A percentile compares a stretch with the other conserved stretches of the same genome.
phyloP scores from a whole-genome alignment of 2,888 invertebrate genomes.

The Heliconius erato region DNA sequence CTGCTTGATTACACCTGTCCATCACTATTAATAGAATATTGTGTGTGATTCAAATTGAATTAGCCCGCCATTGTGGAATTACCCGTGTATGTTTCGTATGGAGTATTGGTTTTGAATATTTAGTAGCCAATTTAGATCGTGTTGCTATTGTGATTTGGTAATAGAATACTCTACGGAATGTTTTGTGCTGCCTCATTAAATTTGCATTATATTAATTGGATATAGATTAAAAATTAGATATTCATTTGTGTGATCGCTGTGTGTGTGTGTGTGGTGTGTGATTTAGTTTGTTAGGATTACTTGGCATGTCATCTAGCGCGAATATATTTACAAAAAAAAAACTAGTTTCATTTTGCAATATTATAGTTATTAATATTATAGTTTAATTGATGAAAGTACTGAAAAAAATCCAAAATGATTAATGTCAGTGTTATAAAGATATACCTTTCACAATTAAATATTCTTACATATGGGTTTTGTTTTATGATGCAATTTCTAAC shows the following conservation, averaged over 20 bases:
- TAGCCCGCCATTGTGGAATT: conserved; percentile 79
- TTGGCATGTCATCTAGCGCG: not conserved
- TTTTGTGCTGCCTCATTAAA: conserved; percentile 50
- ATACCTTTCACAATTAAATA: not conserved
- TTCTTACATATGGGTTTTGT: not conserved
- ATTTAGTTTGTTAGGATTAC: conserved; percentile 29
- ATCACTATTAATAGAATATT: conserved; percentile 84
- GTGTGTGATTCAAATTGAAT: conserved; percentile 84
- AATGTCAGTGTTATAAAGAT: not conserved
- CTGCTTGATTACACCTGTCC: conserved; percentile 84
- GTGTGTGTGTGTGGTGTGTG: conserved; percentile 20
- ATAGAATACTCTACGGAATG: conserved; percentile 53
- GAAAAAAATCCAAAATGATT: not conserved
- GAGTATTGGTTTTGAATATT: conserved; percentile 82
- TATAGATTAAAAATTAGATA: conserved; percentile 47
- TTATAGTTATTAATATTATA: not conserved
- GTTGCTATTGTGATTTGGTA: conserved; percentile 65
- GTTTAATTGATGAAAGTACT: not conserved
- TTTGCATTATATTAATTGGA: conserved; percentile 48
- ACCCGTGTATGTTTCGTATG: conserved; percentile 75
- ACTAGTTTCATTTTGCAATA: not conserved
- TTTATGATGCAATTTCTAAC: not conserved
- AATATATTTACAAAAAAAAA: not conserved
- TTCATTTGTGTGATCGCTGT: conserved; percentile 53
- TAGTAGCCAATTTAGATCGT: conserved; percentile 80